These are phyloP conservation scores for Pitangus sulphuratus DNA, from an alignment of 2,797 vertebrate species.

Conservation along the genomic window DNA sequence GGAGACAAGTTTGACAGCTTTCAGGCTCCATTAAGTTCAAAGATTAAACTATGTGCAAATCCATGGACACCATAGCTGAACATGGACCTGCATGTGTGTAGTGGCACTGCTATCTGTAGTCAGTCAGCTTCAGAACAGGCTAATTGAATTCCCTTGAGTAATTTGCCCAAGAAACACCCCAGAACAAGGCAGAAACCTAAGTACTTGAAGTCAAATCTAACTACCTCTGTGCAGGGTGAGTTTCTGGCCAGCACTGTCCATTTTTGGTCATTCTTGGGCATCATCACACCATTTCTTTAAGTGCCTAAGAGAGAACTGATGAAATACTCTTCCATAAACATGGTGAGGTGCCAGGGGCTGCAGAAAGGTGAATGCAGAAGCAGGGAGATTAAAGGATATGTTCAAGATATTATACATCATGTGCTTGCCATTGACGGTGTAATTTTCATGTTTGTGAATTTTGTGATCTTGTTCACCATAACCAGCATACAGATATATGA, in stretches of 20 bases:
- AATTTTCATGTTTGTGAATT: constrained; percentile 40
- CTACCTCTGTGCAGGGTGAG: neutral
- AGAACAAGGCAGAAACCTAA: neutral
- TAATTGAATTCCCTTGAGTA: neutral
- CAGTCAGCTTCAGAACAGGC: neutral
- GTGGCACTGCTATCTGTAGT: neutral
- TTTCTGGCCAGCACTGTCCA: neutral
- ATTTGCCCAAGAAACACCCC: neutral
- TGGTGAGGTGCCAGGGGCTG: neutral
- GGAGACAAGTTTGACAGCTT: neutral
- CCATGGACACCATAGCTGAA: neutral
- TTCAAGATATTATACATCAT: neutral
- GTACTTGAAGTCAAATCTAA: neutral
- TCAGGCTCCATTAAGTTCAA: neutral
- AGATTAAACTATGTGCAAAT: neutral
- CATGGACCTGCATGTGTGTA: neutral
- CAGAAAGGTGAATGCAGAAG: neutral
- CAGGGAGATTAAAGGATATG: neutral
- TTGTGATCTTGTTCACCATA: constrained; percentile 17
- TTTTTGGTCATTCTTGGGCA: neutral
- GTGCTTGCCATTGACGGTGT: constrained; percentile 2
- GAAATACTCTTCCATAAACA: neutral
- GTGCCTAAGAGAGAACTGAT: neutral
- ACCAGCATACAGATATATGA: constrained; percentile 25
- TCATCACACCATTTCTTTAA: neutral